Evolutionary conservation across 2,113 vertebrate species (phyloP), one percentile per base, ranked within the genome.

Genomic region (Vulpes ferrilata): DNA sequence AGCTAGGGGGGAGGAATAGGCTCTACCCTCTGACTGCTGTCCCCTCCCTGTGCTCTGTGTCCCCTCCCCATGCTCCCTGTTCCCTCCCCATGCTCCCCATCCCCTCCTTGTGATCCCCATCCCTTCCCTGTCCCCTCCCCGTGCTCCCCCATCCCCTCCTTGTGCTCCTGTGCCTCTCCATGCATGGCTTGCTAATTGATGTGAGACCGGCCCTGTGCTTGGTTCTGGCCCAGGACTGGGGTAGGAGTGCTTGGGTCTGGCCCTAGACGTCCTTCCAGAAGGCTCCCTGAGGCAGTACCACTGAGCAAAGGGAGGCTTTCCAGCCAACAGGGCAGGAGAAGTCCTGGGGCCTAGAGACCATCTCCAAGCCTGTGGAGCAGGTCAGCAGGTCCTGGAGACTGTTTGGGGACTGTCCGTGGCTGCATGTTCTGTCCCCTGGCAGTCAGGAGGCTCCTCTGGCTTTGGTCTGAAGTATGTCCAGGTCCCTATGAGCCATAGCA

Each of bases 1-100:
- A 3, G 7, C 0, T 1, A 12, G 0, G 0, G 38, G 38, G 48
- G 1, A 32, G 59, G 62, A 25, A 10, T 2, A 7, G n/a, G 7
- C n/a, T 22, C 12, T 55, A 10, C 65, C 55, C 6, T 78, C 2
- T 0, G n/a, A 16, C 85, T 53, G 55, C 53, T 12, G 38, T 13
- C 38, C 15, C 74, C 43, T 16, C 7, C 7, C 15, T 3, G 3
- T 30, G 74, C 43, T 17, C 51, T n/a, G 16, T 16, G 22, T 12
- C 71, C 22, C 48, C 11, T 60, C 59, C 38, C 27, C 9, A 38
- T 15, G 5, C 30, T 60, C 59, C 38, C 27, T 12, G 73, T 15
- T 11, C 30, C 43, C 15, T 27, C 43, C 25, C 30, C 74, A 8
- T 5, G 74, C 43, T 30, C 25, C 27, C 86, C 25, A 7, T 43